Base-by-base conservation (phyloP, 2,797 vertebrate species). In the Odontamblyopus rebecca region DNA sequence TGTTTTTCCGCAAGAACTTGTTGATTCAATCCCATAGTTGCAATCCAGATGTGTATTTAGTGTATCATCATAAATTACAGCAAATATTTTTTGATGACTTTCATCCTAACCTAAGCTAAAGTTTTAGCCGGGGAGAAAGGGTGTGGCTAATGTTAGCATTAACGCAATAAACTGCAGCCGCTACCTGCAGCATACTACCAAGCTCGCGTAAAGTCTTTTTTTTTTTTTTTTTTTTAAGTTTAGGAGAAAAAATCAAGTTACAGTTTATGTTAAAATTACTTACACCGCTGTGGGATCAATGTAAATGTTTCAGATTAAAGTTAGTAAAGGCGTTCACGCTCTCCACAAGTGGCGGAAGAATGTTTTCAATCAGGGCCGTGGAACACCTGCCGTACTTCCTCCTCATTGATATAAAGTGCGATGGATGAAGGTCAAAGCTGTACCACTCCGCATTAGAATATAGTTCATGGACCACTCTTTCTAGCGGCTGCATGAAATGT, bases 311-410 rank as follows among this genome's bases (percentile, higher is more conserved):
- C 27, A 50, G 57, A 57, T 18, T 70, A 8, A 11, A 68, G 23
- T 41, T 72, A 64, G 13, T 32, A 9, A 73, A 50, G 32, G 35
- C 27, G 63, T 54, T 72, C 26, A 69, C 62, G 48, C 41, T 71
- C 67, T 64, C 60, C 62, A 51, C 70, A 30, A 18, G 60, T 53
- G 19, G 26, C 70, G 44, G 38, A 19, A 35, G 9, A 19, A 79
- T 76, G 75, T 82, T 89, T 88, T 86, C 89, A 90, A 92, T 92
- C 89, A 80, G 3, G 68, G 38, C 73, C 69, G 81, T 67, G 63
- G 66, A 90, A 91, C 92, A 93, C 92, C 91, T 93, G 91, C 67
- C 66, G 23, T 5, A 1, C 61, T 68, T 59, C 74, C 73, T 73
- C 85, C 77, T 1, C 44, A 48, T 9, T 41, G 12, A 44, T 13